Evolutionary conservation across 2,888 invertebrate species (phyloP), one percentile per base, ranked within the genome.

Genomic region (Acanthosepion lycidas): DNA sequence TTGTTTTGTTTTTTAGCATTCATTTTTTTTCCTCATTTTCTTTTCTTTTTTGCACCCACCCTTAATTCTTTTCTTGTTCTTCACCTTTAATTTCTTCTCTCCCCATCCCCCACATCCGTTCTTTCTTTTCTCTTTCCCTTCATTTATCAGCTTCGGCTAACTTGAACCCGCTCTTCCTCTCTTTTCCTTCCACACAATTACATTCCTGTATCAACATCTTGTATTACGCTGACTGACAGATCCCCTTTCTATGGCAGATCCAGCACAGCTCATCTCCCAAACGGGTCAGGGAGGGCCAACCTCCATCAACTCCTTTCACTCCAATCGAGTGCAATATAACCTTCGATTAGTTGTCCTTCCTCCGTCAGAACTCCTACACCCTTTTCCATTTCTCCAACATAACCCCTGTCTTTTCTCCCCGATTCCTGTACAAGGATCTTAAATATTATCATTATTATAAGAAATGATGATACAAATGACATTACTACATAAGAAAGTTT

Each of bases 101-200:
- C n/a, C n/a, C n/a, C 9, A 9, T n/a, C 78, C 18, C 18, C n/a
- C n/a, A 12, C 9, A n/a, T 1, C n/a, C 15, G 8, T 78, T 0
- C 28, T n/a, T 28, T 78, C n/a, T 78, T 78, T n/a, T n/a, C 33
- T 78, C 33, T 4, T 78, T 78, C n/a, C 18, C 33, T 78, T 78
- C 9, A 78, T 78, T n/a, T 33, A 78, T 78, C 78, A 78, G 9
- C 78, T n/a, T n/a, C 12, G n/a, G 33, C 12, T 33, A 78, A 78
- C 78, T 33, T 78, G 78, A 78, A 33, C n/a, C 78, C 33, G 3
- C 23, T 15, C 78, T n/a, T 33, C 78, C n/a, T n/a, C 78, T n/a
- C n/a, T 78, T 78, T 78, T 78, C 78, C 78, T 78, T 78, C 78
- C 78, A 78, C 78, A 78, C 78, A 78, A 78, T 78, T 78, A n/a